Evolutionary conservation across 2,113 vertebrate species (phyloP).

Genomic region (Cyanoramphus novaezelandiae): DNA sequence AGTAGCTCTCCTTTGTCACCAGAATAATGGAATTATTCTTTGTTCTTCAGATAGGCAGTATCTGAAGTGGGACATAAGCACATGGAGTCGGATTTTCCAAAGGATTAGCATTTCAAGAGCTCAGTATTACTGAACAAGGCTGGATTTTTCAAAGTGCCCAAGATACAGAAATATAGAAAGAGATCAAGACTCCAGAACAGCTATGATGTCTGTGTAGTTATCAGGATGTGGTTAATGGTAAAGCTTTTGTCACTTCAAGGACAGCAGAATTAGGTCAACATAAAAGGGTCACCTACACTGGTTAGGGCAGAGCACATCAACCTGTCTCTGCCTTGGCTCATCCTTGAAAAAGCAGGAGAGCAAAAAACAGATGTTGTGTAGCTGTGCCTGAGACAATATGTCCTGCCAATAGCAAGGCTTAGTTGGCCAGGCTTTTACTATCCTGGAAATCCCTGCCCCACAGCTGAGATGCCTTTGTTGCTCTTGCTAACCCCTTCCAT

Average conservation of each 20-base stretch:
- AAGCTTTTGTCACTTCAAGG: neutral
- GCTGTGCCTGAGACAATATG: neutral
- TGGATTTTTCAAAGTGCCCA: neutral
- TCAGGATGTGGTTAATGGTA: neutral
- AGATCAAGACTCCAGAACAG: neutral
- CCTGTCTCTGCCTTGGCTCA: neutral
- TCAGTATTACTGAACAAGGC: neutral
- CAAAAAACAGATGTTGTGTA: neutral
- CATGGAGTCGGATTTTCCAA: neutral
- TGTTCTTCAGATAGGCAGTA: neutral
- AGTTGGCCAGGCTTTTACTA: neutral
- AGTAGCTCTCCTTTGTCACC: neutral
- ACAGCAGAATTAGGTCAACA: neutral
- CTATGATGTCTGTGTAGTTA: neutral
- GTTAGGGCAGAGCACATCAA: neutral
- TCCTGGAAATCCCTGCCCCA: neutral
- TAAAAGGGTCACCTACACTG: neutral
- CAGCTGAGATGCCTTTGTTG: neutral
- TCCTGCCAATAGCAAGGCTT: neutral
- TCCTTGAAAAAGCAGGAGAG: neutral
- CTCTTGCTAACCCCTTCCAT: neutral
- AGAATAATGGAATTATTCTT: neutral
- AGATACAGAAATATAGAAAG: neutral
- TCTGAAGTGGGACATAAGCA: neutral
- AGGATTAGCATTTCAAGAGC: neutral